Evolutionary conservation across 1,140 invertebrate genomes (phyloP).

Genomic region (Phocides pigmalion): DNA sequence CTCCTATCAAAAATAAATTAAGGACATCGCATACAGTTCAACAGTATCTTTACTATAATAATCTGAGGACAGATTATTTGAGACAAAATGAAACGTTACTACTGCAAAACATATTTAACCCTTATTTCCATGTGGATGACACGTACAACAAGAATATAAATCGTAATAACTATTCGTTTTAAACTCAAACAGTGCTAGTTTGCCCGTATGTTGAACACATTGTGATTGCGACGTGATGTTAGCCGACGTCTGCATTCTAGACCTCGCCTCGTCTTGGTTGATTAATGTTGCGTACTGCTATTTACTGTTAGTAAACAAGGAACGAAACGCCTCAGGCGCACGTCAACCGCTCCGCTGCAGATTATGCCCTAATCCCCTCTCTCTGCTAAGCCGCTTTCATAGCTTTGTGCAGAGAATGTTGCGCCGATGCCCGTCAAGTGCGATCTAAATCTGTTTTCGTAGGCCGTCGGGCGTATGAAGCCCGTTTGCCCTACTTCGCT

Average conservation of each 20-base stretch:
- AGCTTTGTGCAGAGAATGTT: constrained; percentile 72
- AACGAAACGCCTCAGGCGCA: constrained; percentile 62
- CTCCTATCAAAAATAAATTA: too few relatives aligned
- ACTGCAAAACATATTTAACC: too few relatives aligned
- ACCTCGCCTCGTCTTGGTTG: constrained; percentile 38
- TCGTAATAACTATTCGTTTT: not conserved
- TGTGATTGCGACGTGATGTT: constrained; percentile 22
- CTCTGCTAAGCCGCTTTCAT: constrained; percentile 75
- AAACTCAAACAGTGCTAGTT: constrained; percentile 10
- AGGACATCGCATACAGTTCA: too few relatives aligned
- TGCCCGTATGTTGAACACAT: constrained; percentile 1
- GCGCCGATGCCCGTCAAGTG: constrained; percentile 71
- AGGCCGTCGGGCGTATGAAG: constrained; percentile 45
- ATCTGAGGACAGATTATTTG: too few relatives aligned
- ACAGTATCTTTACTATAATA: too few relatives aligned
- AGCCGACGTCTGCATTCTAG: constrained; percentile 38
- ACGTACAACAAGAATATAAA: not conserved
- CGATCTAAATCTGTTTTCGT: constrained; percentile 68
- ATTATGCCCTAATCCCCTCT: constrained; percentile 76
- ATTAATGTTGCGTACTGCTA: constrained; percentile 39
- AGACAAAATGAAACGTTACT: too few relatives aligned
- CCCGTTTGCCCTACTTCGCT: constrained; percentile 30
- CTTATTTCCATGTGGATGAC: too few relatives aligned
- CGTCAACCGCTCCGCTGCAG: constrained; percentile 75
- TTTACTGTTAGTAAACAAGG: constrained; percentile 54